phyloP scores from a whole-genome alignment of 1,140 invertebrate species.

The Brachionus manjavacas region DNA sequence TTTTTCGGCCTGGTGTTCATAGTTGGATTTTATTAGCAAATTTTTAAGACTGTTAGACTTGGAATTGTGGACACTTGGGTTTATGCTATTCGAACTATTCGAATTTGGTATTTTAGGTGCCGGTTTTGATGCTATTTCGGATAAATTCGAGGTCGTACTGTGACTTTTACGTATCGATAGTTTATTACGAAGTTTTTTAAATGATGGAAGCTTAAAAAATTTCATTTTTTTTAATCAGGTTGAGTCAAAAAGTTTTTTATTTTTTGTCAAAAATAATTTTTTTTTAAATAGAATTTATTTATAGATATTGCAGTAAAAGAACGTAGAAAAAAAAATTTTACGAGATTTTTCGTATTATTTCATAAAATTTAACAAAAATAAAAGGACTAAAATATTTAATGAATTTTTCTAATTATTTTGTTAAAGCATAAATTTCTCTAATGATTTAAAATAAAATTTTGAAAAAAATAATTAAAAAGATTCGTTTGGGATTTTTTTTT shows the following conservation, averaged over 20 bases:
- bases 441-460: too few species aligned
- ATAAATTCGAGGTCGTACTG: constrained; percentile 25
- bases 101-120: constrained; percentile 3
- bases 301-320: not conserved
- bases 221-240: not conserved
- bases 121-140: not conserved
- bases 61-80: not conserved
- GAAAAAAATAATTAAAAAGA: too few species aligned
- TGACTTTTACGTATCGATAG: constrained; percentile 24
- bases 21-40: not conserved
- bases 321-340: too few species aligned
- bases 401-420: too few species aligned
- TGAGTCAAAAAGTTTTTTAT: too few species aligned
- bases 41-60: constrained; percentile 2
- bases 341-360: too few species aligned
- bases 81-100: not conserved
- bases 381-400: too few species aligned
- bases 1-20: not conserved
- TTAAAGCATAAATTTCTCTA: too few species aligned
- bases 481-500: too few species aligned
- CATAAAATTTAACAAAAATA: too few species aligned
- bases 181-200: constrained; percentile 29
- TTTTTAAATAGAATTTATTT: not conserved
- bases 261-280: not conserved
- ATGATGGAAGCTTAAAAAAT: constrained; percentile 20